These are phyloP conservation scores for Osmoderma eremita DNA, from an alignment of 2,888 invertebrate genomes.

Conservation along the genomic window DNA sequence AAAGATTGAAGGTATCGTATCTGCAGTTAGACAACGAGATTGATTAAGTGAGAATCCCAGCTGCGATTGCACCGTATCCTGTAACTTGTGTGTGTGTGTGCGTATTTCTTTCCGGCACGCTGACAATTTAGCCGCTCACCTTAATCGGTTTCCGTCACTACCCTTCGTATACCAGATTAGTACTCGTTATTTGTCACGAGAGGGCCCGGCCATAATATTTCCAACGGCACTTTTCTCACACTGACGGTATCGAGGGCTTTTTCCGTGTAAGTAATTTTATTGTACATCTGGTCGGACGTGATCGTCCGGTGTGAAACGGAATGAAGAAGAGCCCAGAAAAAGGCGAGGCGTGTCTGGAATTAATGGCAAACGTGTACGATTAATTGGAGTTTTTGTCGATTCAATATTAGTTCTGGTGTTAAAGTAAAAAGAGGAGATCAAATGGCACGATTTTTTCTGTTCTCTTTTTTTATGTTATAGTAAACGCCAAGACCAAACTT, in stretches of 20 bases:
- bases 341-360: constrained; percentile 30
- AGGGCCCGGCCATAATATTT: constrained; percentile 37
- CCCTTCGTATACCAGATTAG: constrained; percentile 33
- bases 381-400: constrained; percentile 29
- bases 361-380: constrained; percentile 28
- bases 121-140: constrained; percentile 24
- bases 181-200: constrained; percentile 39
- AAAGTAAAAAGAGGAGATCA: constrained; percentile 3
- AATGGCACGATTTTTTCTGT: too few species aligned
- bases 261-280: constrained; percentile 34
- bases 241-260: constrained; percentile 23
- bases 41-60: constrained; percentile 49
- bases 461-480: too few species aligned
- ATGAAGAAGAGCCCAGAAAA: constrained; percentile 25
- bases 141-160: constrained; percentile 33
- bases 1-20: constrained; percentile 50
- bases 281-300: constrained; percentile 33
- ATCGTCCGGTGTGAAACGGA: constrained; percentile 14
- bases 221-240: constrained; percentile 16
- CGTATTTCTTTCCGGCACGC: constrained; percentile 16
- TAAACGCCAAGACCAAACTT: too few species aligned
- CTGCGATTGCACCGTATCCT: constrained; percentile 40
- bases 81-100: constrained; percentile 32
- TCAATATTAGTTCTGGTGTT: constrained; percentile 32
- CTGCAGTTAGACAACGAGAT: constrained; percentile 49